Evolutionary conservation across 1,140 invertebrate genomes (phyloP).

Genomic region (Drosophila quadrilineata): DNA sequence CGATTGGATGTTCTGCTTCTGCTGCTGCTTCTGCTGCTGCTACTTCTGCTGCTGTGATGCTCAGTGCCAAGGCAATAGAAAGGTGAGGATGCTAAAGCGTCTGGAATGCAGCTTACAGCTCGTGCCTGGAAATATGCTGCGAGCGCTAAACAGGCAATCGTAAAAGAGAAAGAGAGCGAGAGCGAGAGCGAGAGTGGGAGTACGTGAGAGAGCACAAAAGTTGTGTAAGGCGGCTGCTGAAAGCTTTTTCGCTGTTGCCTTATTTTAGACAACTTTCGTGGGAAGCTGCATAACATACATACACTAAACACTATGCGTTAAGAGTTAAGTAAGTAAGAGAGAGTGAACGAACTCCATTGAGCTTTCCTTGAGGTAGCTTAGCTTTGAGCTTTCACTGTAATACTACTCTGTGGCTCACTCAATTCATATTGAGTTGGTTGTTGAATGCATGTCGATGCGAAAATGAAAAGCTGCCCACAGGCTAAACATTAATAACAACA

Average conservation of each 20-base stretch:
- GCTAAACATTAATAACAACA: background rate
- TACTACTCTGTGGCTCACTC: conserved; percentile 8
- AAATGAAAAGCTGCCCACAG: background rate
- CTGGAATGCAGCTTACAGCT: conserved; percentile 4
- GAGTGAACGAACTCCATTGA: conserved; percentile 16
- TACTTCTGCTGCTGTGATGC: too few species aligned
- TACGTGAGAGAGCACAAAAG: background rate
- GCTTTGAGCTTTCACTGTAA: background rate
- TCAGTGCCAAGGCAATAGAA: too few species aligned
- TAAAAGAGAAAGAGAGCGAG: conserved; percentile 1
- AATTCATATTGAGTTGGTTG: conserved; percentile 22
- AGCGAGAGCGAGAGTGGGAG: background rate
- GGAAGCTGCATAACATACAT: conserved; percentile 12
- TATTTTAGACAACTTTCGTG: background rate
- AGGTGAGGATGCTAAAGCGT: background rate
- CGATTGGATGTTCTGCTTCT: conserved; percentile 28
- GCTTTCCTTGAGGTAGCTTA: conserved; percentile 42
- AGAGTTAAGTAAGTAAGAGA: background rate
- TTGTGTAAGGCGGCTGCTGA: conserved; percentile 17
- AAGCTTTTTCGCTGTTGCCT: background rate
- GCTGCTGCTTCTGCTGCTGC: conserved; percentile 12
- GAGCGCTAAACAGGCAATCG: background rate
- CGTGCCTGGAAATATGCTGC: conserved; percentile 18
- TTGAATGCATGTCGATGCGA: background rate
- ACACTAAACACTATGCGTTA: too few species aligned